phyloP scores from a whole-genome alignment of 2,797 vertebrate genomes.

The Esox masquinongy region DNA sequence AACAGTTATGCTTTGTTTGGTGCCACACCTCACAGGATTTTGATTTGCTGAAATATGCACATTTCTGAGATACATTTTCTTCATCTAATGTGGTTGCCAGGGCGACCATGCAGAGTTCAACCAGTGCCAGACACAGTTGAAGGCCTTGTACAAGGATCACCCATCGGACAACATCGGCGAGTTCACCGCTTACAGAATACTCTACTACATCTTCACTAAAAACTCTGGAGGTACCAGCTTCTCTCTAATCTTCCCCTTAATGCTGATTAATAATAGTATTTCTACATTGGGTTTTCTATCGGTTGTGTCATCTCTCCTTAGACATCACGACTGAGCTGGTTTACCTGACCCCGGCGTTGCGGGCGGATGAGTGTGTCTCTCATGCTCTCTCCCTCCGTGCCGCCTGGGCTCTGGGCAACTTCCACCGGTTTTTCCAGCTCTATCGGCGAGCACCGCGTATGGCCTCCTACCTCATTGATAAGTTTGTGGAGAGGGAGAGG shows the following conservation, averaged over 20 bases:
- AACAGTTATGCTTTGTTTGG: too few species aligned
- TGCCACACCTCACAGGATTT: too few species aligned
- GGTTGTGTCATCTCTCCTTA: constrained; percentile 43
- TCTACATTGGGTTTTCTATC: not conserved
- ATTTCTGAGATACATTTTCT: too few species aligned
- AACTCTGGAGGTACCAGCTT: constrained; percentile 84
- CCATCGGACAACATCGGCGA: constrained; percentile 88
- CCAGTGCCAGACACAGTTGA: constrained; percentile 94
- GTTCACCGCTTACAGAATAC: constrained; percentile 88
- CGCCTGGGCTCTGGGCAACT: constrained; percentile 91
- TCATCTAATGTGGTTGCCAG: constrained; percentile 55
- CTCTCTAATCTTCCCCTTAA: not conserved
- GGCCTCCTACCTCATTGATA: constrained; percentile 93
- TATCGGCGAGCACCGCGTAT: constrained; percentile 86
- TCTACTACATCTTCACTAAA: constrained; percentile 94
- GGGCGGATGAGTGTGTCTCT: constrained; percentile 81
- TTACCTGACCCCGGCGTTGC: constrained; percentile 82
- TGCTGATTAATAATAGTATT: not conserved
- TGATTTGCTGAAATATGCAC: too few species aligned
- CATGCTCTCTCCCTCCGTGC: constrained; percentile 85
- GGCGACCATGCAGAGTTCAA: constrained; percentile 96
- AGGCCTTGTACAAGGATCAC: constrained; percentile 87
- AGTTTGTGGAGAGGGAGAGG: constrained; percentile 91
- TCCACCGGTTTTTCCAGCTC: constrained; percentile 88
- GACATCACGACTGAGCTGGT: constrained; percentile 91